Evolutionary conservation across 2,797 vertebrate genomes (phyloP).

Genomic region (Pseudochirops cupreus): DNA sequence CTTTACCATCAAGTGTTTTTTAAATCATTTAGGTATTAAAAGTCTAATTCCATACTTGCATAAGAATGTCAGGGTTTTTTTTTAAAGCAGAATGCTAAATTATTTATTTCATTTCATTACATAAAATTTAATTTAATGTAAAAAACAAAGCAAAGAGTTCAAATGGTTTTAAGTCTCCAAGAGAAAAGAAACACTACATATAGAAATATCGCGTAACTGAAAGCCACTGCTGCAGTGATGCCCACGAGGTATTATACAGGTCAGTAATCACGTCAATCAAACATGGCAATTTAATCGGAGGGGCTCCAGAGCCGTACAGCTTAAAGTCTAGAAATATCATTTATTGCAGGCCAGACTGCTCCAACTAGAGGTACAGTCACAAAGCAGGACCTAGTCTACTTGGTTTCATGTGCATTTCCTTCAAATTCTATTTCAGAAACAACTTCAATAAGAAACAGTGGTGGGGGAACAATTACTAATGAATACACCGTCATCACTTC

Average conservation of each 20-base stretch:
- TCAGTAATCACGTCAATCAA: not conserved
- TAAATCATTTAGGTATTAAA: not conserved
- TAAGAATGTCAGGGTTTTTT: not conserved
- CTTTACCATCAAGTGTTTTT: not conserved
- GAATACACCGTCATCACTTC: slow-evolving; percentile 7
- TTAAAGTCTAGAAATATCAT: not conserved
- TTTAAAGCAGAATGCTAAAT: slow-evolving; percentile 9
- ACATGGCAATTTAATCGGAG: slow-evolving; percentile 9
- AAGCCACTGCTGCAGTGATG: not conserved
- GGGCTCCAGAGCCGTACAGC: not conserved
- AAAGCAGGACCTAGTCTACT: slow-evolving; percentile 7
- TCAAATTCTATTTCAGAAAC: slow-evolving; percentile 37
- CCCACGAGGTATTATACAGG: not conserved
- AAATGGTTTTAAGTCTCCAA: not conserved
- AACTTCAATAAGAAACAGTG: slow-evolving; percentile 4
- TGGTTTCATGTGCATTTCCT: not conserved
- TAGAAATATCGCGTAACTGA: not conserved
- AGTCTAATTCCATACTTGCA: not conserved
- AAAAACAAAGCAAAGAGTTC: not conserved
- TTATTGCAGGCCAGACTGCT: not conserved
- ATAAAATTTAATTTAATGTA: not conserved
- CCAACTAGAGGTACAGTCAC: not conserved
- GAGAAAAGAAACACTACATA: not conserved
- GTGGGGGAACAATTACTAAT: slow-evolving; percentile 4
- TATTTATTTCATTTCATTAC: not conserved